Percentiles rank a stretch among this genome's conserved stretches.
Conservation (phyloP, 2,888 invertebrate genomes). For the Synergus gifuensis region DNA sequence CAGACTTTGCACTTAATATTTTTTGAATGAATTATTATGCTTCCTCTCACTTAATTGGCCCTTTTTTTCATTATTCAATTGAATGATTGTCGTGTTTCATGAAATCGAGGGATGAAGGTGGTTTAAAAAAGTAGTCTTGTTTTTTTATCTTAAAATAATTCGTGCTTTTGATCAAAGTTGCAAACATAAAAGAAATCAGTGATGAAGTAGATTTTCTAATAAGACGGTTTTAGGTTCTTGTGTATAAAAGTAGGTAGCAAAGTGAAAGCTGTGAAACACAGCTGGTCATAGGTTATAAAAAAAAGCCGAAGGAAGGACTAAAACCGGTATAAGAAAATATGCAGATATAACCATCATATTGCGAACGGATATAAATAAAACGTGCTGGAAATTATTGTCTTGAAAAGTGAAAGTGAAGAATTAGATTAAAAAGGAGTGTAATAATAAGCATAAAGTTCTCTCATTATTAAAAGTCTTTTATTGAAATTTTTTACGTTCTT, state of each 20-base stretch:
- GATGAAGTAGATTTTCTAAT: not conserved
- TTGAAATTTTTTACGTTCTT: not conserved
- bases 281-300: constrained; percentile 31
- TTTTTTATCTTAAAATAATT: not conserved
- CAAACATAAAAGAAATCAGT: not conserved
- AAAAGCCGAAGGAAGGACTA: not conserved
- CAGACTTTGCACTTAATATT: not conserved
- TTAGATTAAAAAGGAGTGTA: not conserved
- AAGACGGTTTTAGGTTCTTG: not conserved
- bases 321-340: constrained; percentile 32
- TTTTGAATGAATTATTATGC: not conserved
- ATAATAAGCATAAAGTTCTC: not conserved
- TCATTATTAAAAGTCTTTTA: not conserved
- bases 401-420: not conserved
- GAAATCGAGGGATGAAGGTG: not conserved
- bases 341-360: constrained; percentile 36
- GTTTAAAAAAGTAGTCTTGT: not conserved
- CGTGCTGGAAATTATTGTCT: constrained; percentile 20
- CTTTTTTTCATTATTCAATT: not conserved
- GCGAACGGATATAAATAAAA: constrained; percentile 33
- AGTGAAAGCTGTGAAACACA: constrained; percentile 39
- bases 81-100: not conserved
- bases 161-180: not conserved
- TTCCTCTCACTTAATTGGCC: constrained; percentile 16
- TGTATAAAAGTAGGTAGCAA: constrained; percentile 20